phyloP scores from a whole-genome alignment of 2,888 invertebrate species.

The Spicauda simplicius region DNA sequence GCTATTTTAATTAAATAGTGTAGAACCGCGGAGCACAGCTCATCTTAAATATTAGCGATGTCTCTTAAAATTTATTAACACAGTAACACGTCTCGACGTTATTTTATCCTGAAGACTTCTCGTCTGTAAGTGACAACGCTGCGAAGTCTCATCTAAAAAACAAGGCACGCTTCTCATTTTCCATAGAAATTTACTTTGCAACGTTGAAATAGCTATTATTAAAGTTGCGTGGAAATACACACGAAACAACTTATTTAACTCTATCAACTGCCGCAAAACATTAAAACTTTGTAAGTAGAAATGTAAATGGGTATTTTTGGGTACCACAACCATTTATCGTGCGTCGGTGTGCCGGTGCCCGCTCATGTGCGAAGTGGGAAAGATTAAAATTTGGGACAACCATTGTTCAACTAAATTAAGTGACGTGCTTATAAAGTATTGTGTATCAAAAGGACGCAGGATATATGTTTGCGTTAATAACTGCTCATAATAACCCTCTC shows the following conservation, averaged over 20 bases:
- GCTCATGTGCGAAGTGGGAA: constrained; percentile 11
- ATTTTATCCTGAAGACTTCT: too few relatives aligned
- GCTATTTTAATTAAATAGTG: too few relatives aligned
- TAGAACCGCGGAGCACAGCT: too few relatives aligned
- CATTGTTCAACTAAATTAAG: constrained; percentile 13
- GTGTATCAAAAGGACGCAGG: too few relatives aligned
- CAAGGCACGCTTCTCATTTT: neutral
- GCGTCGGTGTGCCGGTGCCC: neutral
- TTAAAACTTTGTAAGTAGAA: constrained; percentile 22
- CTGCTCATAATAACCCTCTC: too few relatives aligned
- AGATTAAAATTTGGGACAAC: constrained; percentile 17
- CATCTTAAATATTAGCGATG: too few relatives aligned
- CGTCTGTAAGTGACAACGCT: too few relatives aligned
- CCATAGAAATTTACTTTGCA: neutral
- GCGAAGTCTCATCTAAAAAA: neutral
- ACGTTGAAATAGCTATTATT: neutral
- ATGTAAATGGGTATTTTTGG: constrained; percentile 13
- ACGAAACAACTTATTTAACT: constrained; percentile 6
- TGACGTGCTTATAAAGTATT: neutral
- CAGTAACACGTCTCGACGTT: too few relatives aligned
- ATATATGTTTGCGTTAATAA: too few relatives aligned
- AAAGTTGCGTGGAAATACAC: neutral
- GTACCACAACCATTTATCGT: constrained; percentile 10
- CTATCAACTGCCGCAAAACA: constrained; percentile 3
- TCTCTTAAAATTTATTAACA: too few relatives aligned